Evolutionary conservation across 2,113 vertebrate species (phyloP).

Genomic region (Sylvia atricapilla): DNA sequence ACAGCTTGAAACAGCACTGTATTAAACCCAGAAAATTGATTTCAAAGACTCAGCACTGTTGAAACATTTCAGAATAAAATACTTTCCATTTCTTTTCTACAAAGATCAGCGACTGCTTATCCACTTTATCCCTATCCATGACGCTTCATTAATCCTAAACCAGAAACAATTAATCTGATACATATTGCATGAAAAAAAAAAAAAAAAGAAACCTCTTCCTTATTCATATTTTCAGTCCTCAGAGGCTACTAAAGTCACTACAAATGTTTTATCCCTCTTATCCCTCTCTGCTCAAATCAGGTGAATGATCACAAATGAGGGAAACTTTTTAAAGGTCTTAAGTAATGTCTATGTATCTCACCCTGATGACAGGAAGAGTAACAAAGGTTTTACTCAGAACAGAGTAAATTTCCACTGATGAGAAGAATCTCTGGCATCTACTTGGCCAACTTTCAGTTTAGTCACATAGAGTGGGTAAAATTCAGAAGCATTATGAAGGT

Average conservation of each 20-base stretch:
- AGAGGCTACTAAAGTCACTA: background rate
- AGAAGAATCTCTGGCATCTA: background rate
- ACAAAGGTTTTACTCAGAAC: background rate
- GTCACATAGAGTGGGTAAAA: background rate
- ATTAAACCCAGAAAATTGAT: constrained; percentile 39
- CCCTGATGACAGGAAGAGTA: background rate
- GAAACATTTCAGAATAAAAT: constrained; percentile 25
- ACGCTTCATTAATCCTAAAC: constrained; percentile 9
- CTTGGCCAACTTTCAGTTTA: background rate
- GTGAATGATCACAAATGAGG: background rate
- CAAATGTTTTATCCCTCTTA: background rate
- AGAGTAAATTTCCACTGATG: background rate
- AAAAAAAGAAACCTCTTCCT: background rate
- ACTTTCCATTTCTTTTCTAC: background rate
- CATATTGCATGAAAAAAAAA: background rate
- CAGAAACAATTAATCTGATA: constrained; percentile 15
- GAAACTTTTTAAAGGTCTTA: background rate
- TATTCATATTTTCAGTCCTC: background rate
- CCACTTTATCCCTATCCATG: background rate
- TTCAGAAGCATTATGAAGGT: background rate
- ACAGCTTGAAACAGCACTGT: background rate
- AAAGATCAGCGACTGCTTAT: constrained; percentile 5
- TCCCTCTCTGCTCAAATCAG: background rate
- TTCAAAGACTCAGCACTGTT: background rate
- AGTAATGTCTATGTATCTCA: background rate